Conservation (phyloP, 2,888 invertebrate genomes). For the Pimpla rufipes region DNA sequence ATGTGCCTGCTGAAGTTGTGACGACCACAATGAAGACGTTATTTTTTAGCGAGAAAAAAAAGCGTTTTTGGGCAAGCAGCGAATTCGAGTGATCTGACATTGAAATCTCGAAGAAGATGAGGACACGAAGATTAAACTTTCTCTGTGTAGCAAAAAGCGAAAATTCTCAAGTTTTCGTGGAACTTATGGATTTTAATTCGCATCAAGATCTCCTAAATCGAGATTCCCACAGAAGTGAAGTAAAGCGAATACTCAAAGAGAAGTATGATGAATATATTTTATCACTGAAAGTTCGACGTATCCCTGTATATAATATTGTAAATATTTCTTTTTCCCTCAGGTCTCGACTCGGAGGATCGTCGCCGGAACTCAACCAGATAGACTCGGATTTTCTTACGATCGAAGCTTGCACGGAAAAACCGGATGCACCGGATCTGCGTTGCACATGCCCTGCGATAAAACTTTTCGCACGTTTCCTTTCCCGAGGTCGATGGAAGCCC, state of each 20-base stretch:
- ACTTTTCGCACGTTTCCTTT: conserved; percentile 32
- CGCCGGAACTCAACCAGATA: neutral
- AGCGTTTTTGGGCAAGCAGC: no score
- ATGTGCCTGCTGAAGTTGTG: neutral
- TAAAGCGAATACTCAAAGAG: no score
- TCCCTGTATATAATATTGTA: no score
- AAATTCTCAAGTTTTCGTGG: neutral
- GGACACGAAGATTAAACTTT: neutral
- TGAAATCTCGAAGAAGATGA: neutral
- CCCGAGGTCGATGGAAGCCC: neutral
- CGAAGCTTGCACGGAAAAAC: conserved; percentile 55
- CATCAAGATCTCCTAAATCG: neutral
- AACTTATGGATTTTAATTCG: neutral
- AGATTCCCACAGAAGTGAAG: no score
- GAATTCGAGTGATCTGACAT: neutral
- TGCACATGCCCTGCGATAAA: conserved; percentile 12
- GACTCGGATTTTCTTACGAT: conserved; percentile 38
- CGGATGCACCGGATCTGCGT: conserved; percentile 68
- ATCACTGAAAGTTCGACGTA: no score
- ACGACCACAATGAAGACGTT: neutral
- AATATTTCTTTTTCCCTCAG: no score
- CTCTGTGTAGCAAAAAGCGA: neutral
- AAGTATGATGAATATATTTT: no score
- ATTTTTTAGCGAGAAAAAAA: neutral
- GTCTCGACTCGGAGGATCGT: neutral